Evolutionary conservation across 2,797 vertebrate species (phyloP).

Genomic region (Morelia viridis): DNA sequence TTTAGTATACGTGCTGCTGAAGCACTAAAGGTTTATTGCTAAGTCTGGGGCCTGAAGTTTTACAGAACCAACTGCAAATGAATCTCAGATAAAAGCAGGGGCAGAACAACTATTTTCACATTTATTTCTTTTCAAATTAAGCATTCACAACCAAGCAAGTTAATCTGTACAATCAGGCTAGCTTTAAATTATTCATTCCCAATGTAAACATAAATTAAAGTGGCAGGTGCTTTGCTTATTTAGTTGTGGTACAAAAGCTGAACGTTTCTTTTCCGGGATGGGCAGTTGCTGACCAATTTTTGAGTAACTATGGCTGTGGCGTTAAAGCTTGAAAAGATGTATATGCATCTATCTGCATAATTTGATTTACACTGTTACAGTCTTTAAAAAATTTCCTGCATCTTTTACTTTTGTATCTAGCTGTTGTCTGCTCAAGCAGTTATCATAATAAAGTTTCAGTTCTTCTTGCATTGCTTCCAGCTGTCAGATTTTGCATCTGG

Average conservation of each 20-base stretch:
- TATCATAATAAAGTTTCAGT: neutral
- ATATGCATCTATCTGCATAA: neutral
- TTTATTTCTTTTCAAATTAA: slow-evolving; percentile 17
- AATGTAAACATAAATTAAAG: slow-evolving; percentile 31
- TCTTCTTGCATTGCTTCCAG: neutral
- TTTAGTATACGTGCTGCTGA: too few species aligned
- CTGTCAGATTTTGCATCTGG: slow-evolving; percentile 25
- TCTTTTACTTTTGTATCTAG: slow-evolving; percentile 4
- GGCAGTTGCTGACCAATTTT: neutral
- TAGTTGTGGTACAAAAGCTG: slow-evolving; percentile 1
- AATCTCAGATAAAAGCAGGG: slow-evolving; percentile 16
- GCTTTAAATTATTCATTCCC: slow-evolving; percentile 16
- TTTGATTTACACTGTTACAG: slow-evolving; percentile 11
- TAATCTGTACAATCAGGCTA: slow-evolving; percentile 36
- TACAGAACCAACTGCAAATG: neutral
- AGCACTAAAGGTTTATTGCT: slow-evolving; percentile 7
- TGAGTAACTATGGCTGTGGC: neutral
- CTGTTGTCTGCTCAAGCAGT: neutral
- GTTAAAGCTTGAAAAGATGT: slow-evolving; percentile 12
- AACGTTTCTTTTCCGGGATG: neutral
- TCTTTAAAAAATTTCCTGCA: neutral
- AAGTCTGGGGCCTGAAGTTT: neutral
- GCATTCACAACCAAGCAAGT: neutral
- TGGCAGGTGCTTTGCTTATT: neutral
- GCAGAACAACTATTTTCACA: neutral